Conservation (phyloP, 2,888 invertebrate genomes). For the Cantharis lateralis region DNA sequence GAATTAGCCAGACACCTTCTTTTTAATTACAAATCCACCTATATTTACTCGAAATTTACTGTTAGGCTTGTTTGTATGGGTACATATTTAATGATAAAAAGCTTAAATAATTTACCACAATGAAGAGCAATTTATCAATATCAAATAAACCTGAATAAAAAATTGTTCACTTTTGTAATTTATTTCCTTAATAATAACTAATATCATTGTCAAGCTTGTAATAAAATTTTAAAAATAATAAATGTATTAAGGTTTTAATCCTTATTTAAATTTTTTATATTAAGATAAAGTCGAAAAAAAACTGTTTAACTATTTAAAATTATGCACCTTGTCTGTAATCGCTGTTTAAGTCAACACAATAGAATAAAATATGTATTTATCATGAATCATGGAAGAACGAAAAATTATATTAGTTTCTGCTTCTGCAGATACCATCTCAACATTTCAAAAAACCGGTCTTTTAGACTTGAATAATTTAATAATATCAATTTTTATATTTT, state of each 20-base stretch:
- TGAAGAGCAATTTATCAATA: neutral
- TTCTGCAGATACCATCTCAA: conserved; percentile 17
- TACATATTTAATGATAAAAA: neutral
- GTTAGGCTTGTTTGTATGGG: neutral
- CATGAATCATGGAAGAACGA: conserved; percentile 18
- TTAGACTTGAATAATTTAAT: conserved; percentile 18
- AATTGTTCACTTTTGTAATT: neutral
- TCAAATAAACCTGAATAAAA: neutral
- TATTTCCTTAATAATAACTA: neutral
- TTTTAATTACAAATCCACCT: neutral
- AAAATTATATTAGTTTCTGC: conserved; percentile 20
- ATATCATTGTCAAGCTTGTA: neutral
- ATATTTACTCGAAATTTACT: neutral
- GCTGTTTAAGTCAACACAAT: conserved; percentile 12
- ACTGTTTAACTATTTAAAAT: conserved; percentile 5
- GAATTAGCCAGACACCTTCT: neutral
- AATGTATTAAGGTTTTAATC: conserved; percentile 2
- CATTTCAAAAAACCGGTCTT: conserved; percentile 19
- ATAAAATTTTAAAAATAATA: neutral
- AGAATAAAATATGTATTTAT: conserved; percentile 21
- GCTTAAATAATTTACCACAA: neutral
- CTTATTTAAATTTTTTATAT: conserved; percentile 1
- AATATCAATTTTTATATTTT: conserved; percentile 10
- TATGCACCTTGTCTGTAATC: conserved; percentile 6
- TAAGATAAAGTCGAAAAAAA: neutral